Base-by-base conservation (phyloP, 2,113 vertebrate species). In the Gambusia affinis region DNA sequence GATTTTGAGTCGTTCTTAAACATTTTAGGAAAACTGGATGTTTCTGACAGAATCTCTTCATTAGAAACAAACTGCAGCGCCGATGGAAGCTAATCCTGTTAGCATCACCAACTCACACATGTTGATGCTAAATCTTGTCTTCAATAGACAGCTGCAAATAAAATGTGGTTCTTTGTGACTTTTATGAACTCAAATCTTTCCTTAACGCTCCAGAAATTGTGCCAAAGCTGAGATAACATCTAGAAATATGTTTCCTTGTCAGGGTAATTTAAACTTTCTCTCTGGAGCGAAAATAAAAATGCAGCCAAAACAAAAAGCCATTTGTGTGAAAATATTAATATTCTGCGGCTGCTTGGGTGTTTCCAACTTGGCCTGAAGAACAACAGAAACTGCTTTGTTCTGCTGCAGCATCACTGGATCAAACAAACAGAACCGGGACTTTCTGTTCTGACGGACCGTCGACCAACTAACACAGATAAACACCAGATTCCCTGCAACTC, bases 301-400 rank as follows among this genome's bases (percentile, higher is more conserved):
- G 85, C 89, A 93, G 73, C 63, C 57, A 0, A 70, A 84, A 97
- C 96, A 97, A 96, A 60, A 92, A 90, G 88, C 76, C 89, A 78
- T 92, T 92, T 97, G 96, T 97, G 92, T 64, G 42, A 35, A 93
- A 93, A 89, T 93, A 94, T 96, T 91, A 95, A 95, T 92, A 96
- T 96, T 95, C 96, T 94, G 93, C 95, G 91, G 93, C 81, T 91
- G 93, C 82, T 87, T 92, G 93, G 92, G 92, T 94, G 95, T 94
- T 95, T 94, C 92, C 93, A 92, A 94, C 93, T 92, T 91, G 92
- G 81, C 94, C 89, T 84, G 85, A 80, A 76, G 24, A 47, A 77
- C 79, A 71, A 97, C 95, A 96, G 87, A 91, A 72, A 37, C 61
- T 37, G 78, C 83, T 91, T 95, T 96, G 95, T 95, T 73, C 35